A percentile compares a stretch with the other conserved stretches of the same genome.
phyloP scores from a whole-genome alignment of 2,888 invertebrate species.

The Venusia cambrica region DNA sequence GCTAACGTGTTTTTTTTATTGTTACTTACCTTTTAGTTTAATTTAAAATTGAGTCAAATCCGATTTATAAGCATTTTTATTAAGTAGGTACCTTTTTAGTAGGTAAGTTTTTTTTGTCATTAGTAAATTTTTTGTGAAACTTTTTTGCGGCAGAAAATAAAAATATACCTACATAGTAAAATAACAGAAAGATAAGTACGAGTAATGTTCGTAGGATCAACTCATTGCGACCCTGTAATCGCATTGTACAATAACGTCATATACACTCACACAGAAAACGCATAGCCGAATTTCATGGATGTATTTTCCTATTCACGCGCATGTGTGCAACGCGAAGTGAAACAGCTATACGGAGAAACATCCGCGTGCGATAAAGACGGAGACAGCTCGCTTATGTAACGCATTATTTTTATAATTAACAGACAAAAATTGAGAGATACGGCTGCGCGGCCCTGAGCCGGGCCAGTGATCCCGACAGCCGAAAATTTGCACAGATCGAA shows the following conservation, averaged over 20 bases:
- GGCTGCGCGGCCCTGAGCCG: constrained; percentile 70
- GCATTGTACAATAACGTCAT: constrained; percentile 79
- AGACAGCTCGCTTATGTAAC: constrained; percentile 63
- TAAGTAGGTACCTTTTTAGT: too few relatives aligned
- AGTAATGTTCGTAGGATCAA: too few relatives aligned
- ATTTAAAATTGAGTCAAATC: too few relatives aligned
- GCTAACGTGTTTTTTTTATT: too few relatives aligned
- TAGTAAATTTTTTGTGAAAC: too few relatives aligned
- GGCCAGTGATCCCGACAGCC: constrained; percentile 73
- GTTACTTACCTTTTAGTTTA: too few relatives aligned
- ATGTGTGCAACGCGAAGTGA: constrained; percentile 65
- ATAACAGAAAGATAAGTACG: too few relatives aligned
- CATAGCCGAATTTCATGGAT: constrained; percentile 72
- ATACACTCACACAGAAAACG: constrained; percentile 66
- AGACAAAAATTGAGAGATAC: constrained; percentile 80
- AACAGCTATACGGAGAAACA: constrained; percentile 39
- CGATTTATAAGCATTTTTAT: too few relatives aligned
- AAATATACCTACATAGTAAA: too few relatives aligned
- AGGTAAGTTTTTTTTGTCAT: too few relatives aligned
- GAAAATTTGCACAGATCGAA: constrained; percentile 80
- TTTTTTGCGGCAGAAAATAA: too few relatives aligned
- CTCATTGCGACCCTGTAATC: constrained; percentile 70
- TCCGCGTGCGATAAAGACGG: constrained; percentile 45
- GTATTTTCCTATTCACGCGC: constrained; percentile 67
- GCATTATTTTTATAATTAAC: constrained; percentile 82